Evolutionary conservation across 2,797 vertebrate genomes (phyloP), one percentile per base, ranked within the genome.

Genomic region (Thalassophryne amazonica): DNA sequence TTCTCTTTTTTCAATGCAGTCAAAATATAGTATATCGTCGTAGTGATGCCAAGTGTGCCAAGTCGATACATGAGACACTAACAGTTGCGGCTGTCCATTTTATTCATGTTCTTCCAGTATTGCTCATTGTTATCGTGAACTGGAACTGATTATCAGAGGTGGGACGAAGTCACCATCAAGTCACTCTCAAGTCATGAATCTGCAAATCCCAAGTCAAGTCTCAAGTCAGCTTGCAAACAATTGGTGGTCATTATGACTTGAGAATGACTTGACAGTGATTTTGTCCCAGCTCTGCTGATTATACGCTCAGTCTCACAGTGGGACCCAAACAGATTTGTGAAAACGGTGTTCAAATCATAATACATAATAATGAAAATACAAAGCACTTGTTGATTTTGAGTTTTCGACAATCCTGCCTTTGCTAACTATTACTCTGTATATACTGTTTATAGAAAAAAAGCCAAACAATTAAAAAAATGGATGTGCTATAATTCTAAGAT

Each of bases 341-440:
- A 16, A 18, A 37, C 33, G 34, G 18, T 57, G 58, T 53, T 33
- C 50, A 52, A 41, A 36, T 36, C 66, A 49, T 29, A 57, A 46
- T 52, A 63, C 76, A 78, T 65, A 64, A 55, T 35, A 66, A 57
- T 43, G 54, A 69, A 78, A 73, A 85, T 55, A 83, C 38, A 59
- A 75, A 78, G 71, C 80, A 85, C 79, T 80, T 73, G 65, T 76
- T 70, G 45, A 72, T 83, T 87, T 86, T 76, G 25, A 76, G 80
- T 91, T 89, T 70, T 77, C 80, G 89, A 89, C 88, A 91, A 91
- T 91, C 90, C 73, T 78, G 86, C 86, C 83, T 88, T 82, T 52
- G 59, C 71, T 79, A 84, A 86, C 86, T 85, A 66, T 79, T 82
- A 69, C 72, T 73, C 78, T 91, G 81, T 90, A 89, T 36, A 88